These are phyloP conservation scores for Chymomyza amoena DNA, from an alignment of 2,888 invertebrate species.

Conservation along the genomic window DNA sequence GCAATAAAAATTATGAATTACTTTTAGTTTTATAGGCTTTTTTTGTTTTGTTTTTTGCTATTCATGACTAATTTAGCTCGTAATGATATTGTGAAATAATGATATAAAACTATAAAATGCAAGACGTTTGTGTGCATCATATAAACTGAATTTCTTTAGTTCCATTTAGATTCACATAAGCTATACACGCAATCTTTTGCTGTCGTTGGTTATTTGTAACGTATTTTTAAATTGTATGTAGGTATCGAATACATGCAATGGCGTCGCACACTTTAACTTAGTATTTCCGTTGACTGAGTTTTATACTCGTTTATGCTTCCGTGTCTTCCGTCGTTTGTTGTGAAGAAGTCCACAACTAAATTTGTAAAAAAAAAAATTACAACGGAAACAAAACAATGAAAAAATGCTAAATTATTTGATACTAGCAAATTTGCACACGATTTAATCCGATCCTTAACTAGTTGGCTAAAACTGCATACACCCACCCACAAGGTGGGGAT, in stretches of 20 bases:
- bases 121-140: background rate
- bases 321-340: conserved; percentile 46
- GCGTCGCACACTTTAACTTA: conserved; percentile 24
- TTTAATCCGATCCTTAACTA: background rate
- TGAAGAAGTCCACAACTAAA: conserved; percentile 15
- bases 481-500: background rate
- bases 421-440: conserved; percentile 23
- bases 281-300: conserved; percentile 70
- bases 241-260: background rate
- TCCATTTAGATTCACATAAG: background rate
- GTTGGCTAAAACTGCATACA: background rate
- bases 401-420: conserved; percentile 1
- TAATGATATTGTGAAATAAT: background rate
- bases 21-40: too few species aligned
- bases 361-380: conserved; percentile 10
- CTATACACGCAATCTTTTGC: background rate
- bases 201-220: background rate
- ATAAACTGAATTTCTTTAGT: background rate
- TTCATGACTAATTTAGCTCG: background rate
- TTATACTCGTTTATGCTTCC: conserved; percentile 22
- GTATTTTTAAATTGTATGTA: background rate
- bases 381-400: conserved; percentile 9
- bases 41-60: background rate
- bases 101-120: background rate
- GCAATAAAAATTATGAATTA: too few species aligned